Base-by-base conservation (phyloP, 2,888 invertebrate genomes). In the Nipponacmea schrenckii region DNA sequence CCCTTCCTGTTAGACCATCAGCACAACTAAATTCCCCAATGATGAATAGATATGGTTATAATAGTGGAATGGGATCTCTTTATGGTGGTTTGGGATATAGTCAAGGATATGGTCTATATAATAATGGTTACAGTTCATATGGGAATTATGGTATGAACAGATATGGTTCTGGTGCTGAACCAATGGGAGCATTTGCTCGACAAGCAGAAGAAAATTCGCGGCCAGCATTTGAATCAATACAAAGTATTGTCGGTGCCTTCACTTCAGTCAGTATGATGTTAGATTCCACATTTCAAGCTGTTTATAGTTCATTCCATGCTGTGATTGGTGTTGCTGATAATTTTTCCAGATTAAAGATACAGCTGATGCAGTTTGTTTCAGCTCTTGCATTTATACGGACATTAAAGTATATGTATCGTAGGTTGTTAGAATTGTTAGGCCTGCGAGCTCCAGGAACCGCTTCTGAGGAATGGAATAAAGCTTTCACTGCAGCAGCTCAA, bases 251-350 rank as follows among this genome's bases (percentile, higher is more conserved):
- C 2, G 93, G 94, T 80, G 96, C 98, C 0, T 95, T 98, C 79
- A 94, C 94, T 24, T 97, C 98, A 68, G 93, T 98, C 2, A 95
- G 97, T 2, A 95, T 96, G 92, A 97, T 98, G 96, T 89, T 98
- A 71, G 98, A 98, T 85, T 97, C 97, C 27, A 97, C 98, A 64
- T 97, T 96, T 89, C 95, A 95, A 87, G 97, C 98, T 3, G 92
- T 98, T 84, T 96, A 96, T 26, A 97, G 95, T 88, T 97, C 98
- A 0, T 98, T 98, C 87, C 92, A 95, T 83, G 98, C 98, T 68
- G 95, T 98, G 77, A 91, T 98, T 68, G 96, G 97, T 73, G 97
- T 98, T 1, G 97, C 97, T 10, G 97, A 98, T 79, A 97, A 98
- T 89, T 94, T 98, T 87, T 94, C 95, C 4, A 91, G 94, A 65